Base-by-base conservation (phyloP, 2,797 vertebrate genomes). In the Halcyon chelicuti region DNA sequence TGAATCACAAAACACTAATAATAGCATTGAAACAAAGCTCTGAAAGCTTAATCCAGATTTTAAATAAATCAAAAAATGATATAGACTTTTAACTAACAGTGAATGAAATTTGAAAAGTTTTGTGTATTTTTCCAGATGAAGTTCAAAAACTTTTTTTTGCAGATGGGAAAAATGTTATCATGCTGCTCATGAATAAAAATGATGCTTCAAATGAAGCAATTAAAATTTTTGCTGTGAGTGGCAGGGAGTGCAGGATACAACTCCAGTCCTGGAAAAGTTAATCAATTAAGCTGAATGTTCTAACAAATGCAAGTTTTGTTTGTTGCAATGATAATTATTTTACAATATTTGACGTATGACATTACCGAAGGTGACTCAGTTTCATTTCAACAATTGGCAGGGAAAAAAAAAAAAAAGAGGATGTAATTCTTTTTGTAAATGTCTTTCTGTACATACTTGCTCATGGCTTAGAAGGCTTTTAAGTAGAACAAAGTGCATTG, bases 401-500 rank as follows among this genome's bases (percentile, higher is more conserved):
- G 35, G 37, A 13, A 31, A 28, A 29, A 29, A 35, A 26, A 19
- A 61, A 22, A 35, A 2, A 55, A 3, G 6, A 35, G 10, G 17
- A 18, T 28, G n/a, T 4, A 52, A 77, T 77, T 61, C 20, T 55
- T 39, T 21, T 54, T 23, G 7, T 7, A 35, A 60, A 51, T 28
- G 5, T 12, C 13, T 60, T 80, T 74, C 62, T 84, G 37, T 28
- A 25, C 7, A 2, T 35, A n/a, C 15, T 33, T 46, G 19, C 57
- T 76, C 29, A 8, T 31, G 29, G 23, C 31, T 35, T 39, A 37
- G 54, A 58, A 73, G 57, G 25, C 6, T 86, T 87, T 86, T 28
- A 25, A 44, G 22, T 14, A 62, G 23, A 15, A 61, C 44, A 60
- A 81, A 72, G 28, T 17, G 28, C 0, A 0, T 5, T 23, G 39